Percentiles rank a stretch among this genome's conserved stretches.
Evolutionary conservation across 2,797 vertebrate genomes (phyloP).

Genomic region (Cyclura pinguis): DNA sequence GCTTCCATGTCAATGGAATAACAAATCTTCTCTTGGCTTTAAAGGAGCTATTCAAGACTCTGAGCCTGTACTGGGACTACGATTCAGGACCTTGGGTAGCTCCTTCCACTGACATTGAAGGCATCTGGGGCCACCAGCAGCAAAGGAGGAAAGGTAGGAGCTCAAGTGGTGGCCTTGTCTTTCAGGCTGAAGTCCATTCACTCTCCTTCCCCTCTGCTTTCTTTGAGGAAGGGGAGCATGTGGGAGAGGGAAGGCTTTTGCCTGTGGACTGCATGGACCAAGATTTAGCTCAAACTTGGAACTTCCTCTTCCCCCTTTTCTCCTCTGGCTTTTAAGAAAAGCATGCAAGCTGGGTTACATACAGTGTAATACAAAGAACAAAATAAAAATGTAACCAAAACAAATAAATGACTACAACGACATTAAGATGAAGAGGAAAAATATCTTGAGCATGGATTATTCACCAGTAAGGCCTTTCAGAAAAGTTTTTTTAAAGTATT

Average conservation of each 20-base stretch:
- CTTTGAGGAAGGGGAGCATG: too few relatives aligned
- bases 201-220: background rate
- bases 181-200: background rate
- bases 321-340: background rate
- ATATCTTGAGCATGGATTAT: background rate
- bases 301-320: background rate
- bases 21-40: too few relatives aligned
- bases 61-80: too few relatives aligned
- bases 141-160: background rate
- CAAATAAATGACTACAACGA: background rate
- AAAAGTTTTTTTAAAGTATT: background rate
- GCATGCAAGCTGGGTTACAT: background rate
- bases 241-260: background rate
- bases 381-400: background rate
- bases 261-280: background rate
- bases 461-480: background rate
- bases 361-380: background rate
- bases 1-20: too few relatives aligned
- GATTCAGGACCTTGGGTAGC: too few relatives aligned
- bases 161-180: background rate
- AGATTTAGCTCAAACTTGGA: background rate
- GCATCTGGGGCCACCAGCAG: too few relatives aligned
- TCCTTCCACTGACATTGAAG: too few relatives aligned
- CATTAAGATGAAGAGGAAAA: background rate
- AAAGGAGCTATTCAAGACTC: too few relatives aligned